phyloP scores from a whole-genome alignment of 1,140 invertebrate genomes.

The Oppia nitens region DNA sequence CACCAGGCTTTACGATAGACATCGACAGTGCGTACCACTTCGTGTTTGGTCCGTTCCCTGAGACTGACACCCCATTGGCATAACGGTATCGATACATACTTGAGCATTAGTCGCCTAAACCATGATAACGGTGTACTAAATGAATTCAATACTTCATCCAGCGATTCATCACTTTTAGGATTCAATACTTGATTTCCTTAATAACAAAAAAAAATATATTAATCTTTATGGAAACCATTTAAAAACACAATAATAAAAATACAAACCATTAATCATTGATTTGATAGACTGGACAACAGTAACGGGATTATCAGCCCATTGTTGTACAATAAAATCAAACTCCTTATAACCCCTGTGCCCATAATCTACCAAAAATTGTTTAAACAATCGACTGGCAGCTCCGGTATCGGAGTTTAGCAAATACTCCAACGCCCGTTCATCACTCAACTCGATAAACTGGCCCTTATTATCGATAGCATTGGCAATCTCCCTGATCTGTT shows the following conservation, averaged over 20 bases:
- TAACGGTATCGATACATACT: slow-evolving; percentile 36
- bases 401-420: neutral
- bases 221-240: neutral
- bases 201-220: neutral
- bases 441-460: neutral
- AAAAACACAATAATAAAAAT: neutral
- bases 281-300: slow-evolving; percentile 43
- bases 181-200: neutral
- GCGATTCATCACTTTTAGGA: neutral
- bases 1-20: slow-evolving; percentile 41
- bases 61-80: slow-evolving; percentile 39
- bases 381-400: slow-evolving; percentile 32
- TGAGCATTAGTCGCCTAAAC: slow-evolving; percentile 23
- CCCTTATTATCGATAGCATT: neutral
- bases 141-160: slow-evolving; percentile 13
- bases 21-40: slow-evolving; percentile 32
- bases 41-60: slow-evolving; percentile 19
- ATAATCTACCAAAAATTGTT: slow-evolving; percentile 46
- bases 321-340: slow-evolving; percentile 45
- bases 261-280: slow-evolving; percentile 23
- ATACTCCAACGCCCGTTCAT: slow-evolving; percentile 3
- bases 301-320: slow-evolving; percentile 45
- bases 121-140: slow-evolving; percentile 2
- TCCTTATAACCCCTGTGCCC: slow-evolving; percentile 56
- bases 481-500: slow-evolving; percentile 1